Evolutionary conservation across 2,888 invertebrate genomes (phyloP), one percentile per base, ranked within the genome.

Genomic region (Eurytoma californica): DNA sequence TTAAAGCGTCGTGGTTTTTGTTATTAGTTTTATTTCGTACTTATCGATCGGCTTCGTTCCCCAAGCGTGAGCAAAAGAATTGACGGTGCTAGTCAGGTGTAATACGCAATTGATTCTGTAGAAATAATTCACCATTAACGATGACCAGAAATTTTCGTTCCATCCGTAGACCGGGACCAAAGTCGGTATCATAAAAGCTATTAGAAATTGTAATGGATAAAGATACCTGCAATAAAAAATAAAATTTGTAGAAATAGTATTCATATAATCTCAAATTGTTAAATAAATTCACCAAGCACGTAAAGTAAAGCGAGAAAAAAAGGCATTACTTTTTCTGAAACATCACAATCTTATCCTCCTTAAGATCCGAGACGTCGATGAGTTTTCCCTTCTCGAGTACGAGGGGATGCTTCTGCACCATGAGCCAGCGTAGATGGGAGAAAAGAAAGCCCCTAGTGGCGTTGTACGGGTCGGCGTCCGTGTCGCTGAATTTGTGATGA

Each of bases 381-480:
- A 91, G 92, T 79, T 91, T 91, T 80, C 94, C 96, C 83, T 94
- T 94, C 79, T 92, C 91, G 49, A 92, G 93, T 57, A 96, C 95
- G 80, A 94, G 92, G 0, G 96, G 96, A 87, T 97, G 96, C 88
- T 97, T 97, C 83, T 92, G 93, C 80, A 91, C 91, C 92, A 97
- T 92, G 24, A 97, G 90, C 97, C 97, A 97, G 9, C 97, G 97
- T 72, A 97, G 92, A 88, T 97, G 97, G 3, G 95, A 93, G 90
- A 97, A 97, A 91, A 97, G 97, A 91, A 97, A 96, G 0, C 97
- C 97, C 66, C 95, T 91, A 67, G 92, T 93, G 0, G 95, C 93
- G 87, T 96, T 96, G 90, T 96, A 95, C 0, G 96, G 96, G 87
- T 96, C 96, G 0, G 93, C 95, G 84, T 95, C 93, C 0, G 94